Evolutionary conservation across 2,113 vertebrate genomes (phyloP).

Genomic region (Mungos mungo): DNA sequence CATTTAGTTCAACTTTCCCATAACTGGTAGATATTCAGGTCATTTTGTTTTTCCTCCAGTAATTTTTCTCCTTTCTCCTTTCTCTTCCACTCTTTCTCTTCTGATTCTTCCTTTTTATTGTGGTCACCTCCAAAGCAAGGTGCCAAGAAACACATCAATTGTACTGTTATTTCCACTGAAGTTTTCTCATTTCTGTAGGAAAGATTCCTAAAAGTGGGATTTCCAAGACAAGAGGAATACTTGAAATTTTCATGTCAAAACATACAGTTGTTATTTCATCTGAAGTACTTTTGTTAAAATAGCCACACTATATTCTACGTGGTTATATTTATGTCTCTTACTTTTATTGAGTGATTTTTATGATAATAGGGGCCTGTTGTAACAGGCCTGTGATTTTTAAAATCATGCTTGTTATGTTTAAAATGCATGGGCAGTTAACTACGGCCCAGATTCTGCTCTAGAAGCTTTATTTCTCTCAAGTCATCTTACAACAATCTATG

Average conservation of each 20-base stretch:
- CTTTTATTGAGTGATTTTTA: background rate
- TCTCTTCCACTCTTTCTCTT: background rate
- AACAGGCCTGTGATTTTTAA: background rate
- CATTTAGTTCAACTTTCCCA: background rate
- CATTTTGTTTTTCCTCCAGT: background rate
- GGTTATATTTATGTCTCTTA: background rate
- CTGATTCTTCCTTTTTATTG: background rate
- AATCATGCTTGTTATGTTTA: background rate
- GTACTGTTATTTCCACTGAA: background rate
- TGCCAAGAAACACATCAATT: background rate
- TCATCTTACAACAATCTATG: background rate
- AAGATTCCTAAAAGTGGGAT: background rate
- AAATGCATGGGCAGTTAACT: background rate
- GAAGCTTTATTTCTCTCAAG: background rate
- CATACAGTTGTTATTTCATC: background rate
- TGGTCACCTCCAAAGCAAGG: background rate
- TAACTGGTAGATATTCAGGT: background rate
- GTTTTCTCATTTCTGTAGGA: background rate
- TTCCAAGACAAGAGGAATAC: background rate
- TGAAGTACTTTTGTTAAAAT: background rate
- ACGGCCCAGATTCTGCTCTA: background rate
- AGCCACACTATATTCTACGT: background rate
- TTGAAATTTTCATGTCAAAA: background rate
- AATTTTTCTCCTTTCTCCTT: background rate
- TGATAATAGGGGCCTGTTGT: background rate